Base-by-base conservation (phyloP, 2,113 vertebrate species). In the Pluvianellus socialis region DNA sequence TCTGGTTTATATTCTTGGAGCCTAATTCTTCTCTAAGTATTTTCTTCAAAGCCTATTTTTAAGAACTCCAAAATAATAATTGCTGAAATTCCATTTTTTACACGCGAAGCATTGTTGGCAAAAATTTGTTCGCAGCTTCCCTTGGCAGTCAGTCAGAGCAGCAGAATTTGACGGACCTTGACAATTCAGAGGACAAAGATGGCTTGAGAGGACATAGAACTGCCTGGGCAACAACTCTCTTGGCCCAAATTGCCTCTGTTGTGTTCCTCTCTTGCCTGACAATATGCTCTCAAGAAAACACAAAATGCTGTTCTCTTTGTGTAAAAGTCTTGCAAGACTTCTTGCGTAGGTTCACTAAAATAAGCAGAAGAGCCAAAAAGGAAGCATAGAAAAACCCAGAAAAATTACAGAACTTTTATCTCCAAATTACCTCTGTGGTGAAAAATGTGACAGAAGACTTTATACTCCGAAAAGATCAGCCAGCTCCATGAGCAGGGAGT, bases 141-240 rank as follows among this genome's bases (percentile, higher is more conserved):
- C 59, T 84, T 96, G 87, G 76, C 86, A 91, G 83, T 62, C 67
- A 80, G 38, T 66, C 0, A 7, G 79, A 94, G 91, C 63, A 94
- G 79, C 40, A 95, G 91, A 94, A 80, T 65, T 49, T 86, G 72
- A 93, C 47, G 72, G 89, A 96, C 86, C 91, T 59, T 84, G 91
- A 88, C 1, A 3, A 82, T 79, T 79, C 53, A 47, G 79, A 80
- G 65, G 92, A 95, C 76, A 76, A 91, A 92, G 77, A 87, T 1
- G 42, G 70, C 81, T 91, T 67, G 42, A 81, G 80, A 91, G 66
- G 63, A 88, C 83, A 93, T 22, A 75, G 86, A 95, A 86, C 50
- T 88, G 35, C 79, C 82, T 65, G 24, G 92, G 91, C 72, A 88
- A 79, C 75, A 76, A 32, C 42, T 84, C 28, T 27, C 59, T 76